Percentiles rank a stretch among this genome's conserved stretches.
Conservation (phyloP, 2,888 invertebrate species). For the Aphrophora alni region DNA sequence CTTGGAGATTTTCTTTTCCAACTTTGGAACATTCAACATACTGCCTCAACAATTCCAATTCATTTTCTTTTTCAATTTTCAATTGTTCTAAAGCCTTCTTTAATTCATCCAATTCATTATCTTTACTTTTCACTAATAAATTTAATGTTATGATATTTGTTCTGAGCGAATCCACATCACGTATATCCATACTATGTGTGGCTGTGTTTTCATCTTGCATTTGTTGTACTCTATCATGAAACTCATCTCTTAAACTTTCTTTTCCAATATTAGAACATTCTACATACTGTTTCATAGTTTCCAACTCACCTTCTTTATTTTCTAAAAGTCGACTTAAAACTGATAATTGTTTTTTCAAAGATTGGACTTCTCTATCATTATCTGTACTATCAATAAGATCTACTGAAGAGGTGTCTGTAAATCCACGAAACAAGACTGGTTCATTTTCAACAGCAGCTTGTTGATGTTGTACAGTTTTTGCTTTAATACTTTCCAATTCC, state of each 20-base stretch:
- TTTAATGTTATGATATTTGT: background rate
- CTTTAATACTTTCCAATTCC: background rate
- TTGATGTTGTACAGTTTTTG: background rate
- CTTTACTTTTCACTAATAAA: background rate
- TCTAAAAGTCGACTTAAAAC: conserved; percentile 20
- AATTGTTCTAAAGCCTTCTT: background rate
- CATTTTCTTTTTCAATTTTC: conserved; percentile 18
- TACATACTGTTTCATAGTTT: conserved; percentile 32
- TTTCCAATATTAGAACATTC: conserved; percentile 22
- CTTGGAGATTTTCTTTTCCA: background rate
- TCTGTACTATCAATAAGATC: background rate
- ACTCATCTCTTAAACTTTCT: conserved; percentile 33
- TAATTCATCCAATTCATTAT: background rate
- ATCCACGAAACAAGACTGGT: background rate
- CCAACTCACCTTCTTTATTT: conserved; percentile 33
- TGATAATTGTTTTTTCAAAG: background rate
- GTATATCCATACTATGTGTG: background rate
- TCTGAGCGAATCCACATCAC: background rate
- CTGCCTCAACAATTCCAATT: conserved; percentile 28
- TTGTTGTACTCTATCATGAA: conserved; percentile 20
- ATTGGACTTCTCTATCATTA: background rate
- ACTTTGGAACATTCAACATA: conserved; percentile 17
- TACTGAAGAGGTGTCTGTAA: background rate
- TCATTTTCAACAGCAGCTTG: background rate
- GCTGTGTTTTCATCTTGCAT: conserved; percentile 27